Percentiles rank a stretch among this genome's conserved stretches.
Conservation (phyloP, 2,888 invertebrate species). For the Matsumyia berberina region DNA sequence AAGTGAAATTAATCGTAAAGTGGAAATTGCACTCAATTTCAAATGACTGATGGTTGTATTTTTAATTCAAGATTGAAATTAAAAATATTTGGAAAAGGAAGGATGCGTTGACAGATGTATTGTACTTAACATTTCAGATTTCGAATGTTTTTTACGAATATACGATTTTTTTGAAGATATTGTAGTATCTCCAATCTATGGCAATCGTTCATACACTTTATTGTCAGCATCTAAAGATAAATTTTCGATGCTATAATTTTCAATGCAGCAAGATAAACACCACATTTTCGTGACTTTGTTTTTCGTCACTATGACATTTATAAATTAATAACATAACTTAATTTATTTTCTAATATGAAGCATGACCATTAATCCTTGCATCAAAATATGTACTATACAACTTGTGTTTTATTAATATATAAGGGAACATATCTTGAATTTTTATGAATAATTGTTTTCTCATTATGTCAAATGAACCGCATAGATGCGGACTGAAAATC, state of each 20-base stretch:
- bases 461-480: conserved; percentile 24
- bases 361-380: conserved; percentile 1
- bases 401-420: conserved; percentile 11
- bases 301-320: conserved; percentile 19
- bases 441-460: conserved; percentile 9
- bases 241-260: not conserved
- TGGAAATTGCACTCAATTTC: conserved; percentile 41
- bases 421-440: not conserved
- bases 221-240: not conserved
- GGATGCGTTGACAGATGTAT: conserved; percentile 11
- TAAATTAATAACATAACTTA: conserved; percentile 28
- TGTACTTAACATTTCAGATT: conserved; percentile 1
- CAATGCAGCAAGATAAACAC: not conserved
- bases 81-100: conserved; percentile 9
- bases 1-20: conserved; percentile 49
- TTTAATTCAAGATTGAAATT: conserved; percentile 33
- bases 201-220: too few species aligned
- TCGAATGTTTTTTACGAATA: too few species aligned
- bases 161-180: too few species aligned
- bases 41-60: conserved; percentile 36
- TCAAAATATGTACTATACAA: conserved; percentile 2
- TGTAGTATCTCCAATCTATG: too few species aligned
- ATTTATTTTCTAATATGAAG: conserved; percentile 19
- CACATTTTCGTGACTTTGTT: conserved; percentile 2
- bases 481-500: conserved; percentile 9